Base-by-base conservation (phyloP, 2,888 invertebrate genomes). In the Malachius bipustulatus region DNA sequence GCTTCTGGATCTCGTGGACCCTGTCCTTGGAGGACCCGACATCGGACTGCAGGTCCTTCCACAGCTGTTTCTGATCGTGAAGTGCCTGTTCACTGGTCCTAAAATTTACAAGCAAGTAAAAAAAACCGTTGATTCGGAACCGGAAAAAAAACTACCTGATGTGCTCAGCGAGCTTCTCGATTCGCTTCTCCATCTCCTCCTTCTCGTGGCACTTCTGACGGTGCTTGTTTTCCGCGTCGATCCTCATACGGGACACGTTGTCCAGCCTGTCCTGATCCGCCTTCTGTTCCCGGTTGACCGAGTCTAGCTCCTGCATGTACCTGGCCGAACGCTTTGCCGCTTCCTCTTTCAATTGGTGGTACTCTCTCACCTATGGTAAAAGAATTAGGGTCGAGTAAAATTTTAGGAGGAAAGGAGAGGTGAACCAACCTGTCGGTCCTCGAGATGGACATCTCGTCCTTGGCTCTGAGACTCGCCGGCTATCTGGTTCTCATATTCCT, bases 241-340 rank as follows among this genome's bases (percentile, higher is more conserved):
- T 83, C 56, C 87, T 82, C 48, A 84, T 80, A 30, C 96, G 70
- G 35, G 77, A 71, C 60, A 94, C 93, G 56, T 93, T 93, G 61
- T 97, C 94, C 19, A 94, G 71, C 9, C 84, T 70, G 66, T 96
- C 96, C 63, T 96, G 94, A 62, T 96, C 94, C 0, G 93, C 79
- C 64, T 98, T 97, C 67, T 97, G 96, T 54, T 96, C 94, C 14
- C 97, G 76, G 66, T 90, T 91, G 10, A 97, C 84, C 0, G 91
- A 88, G 67, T 96, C 96, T 51, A 98, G 67, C 62, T 96, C 84
- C 57, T 94, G 90, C 47, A 93, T 77, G 63, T 91, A 87, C 44
- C 87, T 73, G 14, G 94, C 91, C 0, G 96, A 93, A 43, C 83
- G 77, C 44, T 91, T 87, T 11, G 93, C 91, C 10, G 94, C 97